Percentiles rank a stretch among this genome's conserved stretches.
These are phyloP conservation scores for Fregata magnificens DNA, from an alignment of 2,113 vertebrate species.

Conservation along the genomic window DNA sequence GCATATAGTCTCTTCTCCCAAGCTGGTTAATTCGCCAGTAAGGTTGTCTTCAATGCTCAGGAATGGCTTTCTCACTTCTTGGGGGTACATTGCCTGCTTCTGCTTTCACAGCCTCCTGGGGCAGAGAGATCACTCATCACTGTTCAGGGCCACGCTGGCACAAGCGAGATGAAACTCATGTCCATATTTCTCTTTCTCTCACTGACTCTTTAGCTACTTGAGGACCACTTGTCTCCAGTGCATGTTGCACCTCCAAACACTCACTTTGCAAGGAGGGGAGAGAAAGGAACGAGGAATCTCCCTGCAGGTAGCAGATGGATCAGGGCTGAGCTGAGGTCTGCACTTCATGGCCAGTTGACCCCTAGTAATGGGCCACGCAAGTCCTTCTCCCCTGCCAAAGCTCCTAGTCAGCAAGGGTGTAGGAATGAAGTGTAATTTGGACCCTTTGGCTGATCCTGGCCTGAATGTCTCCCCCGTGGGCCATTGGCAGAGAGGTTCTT, in stretches of 20 bases:
- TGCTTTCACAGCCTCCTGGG: not conserved
- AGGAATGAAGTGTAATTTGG: not conserved
- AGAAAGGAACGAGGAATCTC: not conserved
- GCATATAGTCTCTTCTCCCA: not conserved
- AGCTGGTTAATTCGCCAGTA: no score
- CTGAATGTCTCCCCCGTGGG: not conserved
- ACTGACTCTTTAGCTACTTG: not conserved
- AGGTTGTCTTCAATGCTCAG: not conserved
- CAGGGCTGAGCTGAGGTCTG: not conserved
- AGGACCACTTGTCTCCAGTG: not conserved
- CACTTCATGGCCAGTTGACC: not conserved
- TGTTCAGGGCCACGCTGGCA: not conserved
- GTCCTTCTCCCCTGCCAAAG: not conserved
- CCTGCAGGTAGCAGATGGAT: not conserved
- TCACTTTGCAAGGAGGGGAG: not conserved
- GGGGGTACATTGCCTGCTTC: not conserved
- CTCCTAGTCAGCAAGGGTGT: not conserved
- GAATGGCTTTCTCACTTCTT: not conserved
- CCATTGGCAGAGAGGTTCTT: not conserved
- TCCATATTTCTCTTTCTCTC: not conserved
- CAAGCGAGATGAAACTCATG: rapidly evolving
- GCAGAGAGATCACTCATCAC: not conserved
- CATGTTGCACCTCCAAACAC: not conserved
- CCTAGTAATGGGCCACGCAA: not conserved
- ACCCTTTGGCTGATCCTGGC: not conserved